A percentile compares a stretch with the other conserved stretches of the same genome.
Conservation (phyloP, 2,113 vertebrate species). For the Murina feae region DNA sequence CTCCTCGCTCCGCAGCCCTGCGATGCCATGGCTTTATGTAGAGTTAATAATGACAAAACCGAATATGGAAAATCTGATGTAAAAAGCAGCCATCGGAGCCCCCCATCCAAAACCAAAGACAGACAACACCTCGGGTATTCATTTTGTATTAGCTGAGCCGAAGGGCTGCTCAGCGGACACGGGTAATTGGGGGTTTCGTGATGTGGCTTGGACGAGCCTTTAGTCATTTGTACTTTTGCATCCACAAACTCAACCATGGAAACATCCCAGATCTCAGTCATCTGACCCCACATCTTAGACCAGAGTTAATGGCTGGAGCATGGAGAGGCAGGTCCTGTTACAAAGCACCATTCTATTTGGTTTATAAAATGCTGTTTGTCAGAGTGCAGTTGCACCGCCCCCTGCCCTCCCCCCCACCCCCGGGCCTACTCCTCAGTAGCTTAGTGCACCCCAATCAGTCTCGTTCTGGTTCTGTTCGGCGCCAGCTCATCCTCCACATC, state of each 20-base stretch:
- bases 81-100: background rate
- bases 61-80: slow-evolving; percentile 33
- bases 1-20: background rate
- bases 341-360: background rate
- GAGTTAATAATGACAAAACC: background rate
- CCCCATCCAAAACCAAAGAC: slow-evolving; percentile 27
- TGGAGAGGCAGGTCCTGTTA: background rate
- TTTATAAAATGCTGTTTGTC: background rate
- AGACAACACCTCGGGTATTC: slow-evolving; percentile 29
- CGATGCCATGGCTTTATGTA: background rate
- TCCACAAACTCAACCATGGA: background rate
- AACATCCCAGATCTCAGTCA: background rate
- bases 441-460: background rate
- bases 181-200: slow-evolving; percentile 16
- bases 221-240: slow-evolving; percentile 43
- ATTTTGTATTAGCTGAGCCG: background rate
- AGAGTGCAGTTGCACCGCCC: background rate
- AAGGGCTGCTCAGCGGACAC: background rate
- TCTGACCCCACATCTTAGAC: background rate
- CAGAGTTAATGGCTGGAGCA: background rate
- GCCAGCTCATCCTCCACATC: background rate
- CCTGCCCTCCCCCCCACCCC: background rate
- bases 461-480: background rate
- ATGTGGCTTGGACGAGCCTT: slow-evolving; percentile 20
- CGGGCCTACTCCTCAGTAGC: background rate